Evolutionary conservation across 1,140 invertebrate genomes (phyloP), one percentile per base, ranked within the genome.

Genomic region (Cardiocondyla obscurior): DNA sequence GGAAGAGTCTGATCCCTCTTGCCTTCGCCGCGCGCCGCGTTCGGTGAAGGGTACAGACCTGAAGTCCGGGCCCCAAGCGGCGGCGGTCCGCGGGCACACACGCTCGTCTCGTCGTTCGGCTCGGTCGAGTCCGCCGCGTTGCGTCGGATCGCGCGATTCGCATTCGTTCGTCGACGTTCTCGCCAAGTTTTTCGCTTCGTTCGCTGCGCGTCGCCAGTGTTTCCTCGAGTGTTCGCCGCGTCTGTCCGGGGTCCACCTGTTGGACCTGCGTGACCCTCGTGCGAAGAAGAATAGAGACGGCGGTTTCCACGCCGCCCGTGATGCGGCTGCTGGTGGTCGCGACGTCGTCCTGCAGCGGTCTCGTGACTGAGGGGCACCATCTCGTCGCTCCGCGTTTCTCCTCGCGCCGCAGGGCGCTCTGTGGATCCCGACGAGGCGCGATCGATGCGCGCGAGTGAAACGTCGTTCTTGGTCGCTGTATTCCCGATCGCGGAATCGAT

Each of bases 91-190:
- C 81, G 88, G 85, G 88, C 88, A 86, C 85, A 87, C 89, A 91
- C 88, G 86, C 88, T 90, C 90, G 90, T 90, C 81, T 86, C 86
- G 88, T 91, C 88, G 89, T 90, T 92, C 85, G 89, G 84, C 86
- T 93, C 86, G 89, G 89, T 88, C 82, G 84, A 89, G 89, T 89
- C 84, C 88, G 89, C 88, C 86, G 90, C 88, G 91, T 89, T 64
- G 57, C 25, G 91, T 93, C 90, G 90, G 53, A 58, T 85, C 22
- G n/a, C 25, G 55, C 57, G 62, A 72, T 57, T 49, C 28, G 42
- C 58, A 49, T 65, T 72, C 30, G 19, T 25, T 22, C 16, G 0
- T 39, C 39, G 62, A 62, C 58, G 10, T 74, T 33, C 6, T 55
- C 28, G 36, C n/a, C 25, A 7, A 58, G 25, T 14, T 30, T 30